Base-by-base conservation (phyloP, 2,113 vertebrate genomes). In the Eulemur macaco region DNA sequence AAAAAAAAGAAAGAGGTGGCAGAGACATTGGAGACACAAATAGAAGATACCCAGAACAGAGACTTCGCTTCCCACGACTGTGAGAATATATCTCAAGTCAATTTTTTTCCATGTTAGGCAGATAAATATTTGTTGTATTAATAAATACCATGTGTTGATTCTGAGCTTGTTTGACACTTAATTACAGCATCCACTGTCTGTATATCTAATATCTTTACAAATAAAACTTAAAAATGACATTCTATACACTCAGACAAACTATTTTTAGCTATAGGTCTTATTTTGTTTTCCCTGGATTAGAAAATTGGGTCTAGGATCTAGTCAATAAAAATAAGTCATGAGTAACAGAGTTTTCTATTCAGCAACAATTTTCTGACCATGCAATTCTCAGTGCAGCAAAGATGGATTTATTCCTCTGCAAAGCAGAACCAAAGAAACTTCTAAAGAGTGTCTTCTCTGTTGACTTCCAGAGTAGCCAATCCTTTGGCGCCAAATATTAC, bases 401-500 rank as follows among this genome's bases (percentile, higher is more conserved):
- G 58, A 81, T 74, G 8, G 23, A 95, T 92, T 94, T 81, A 89
- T 95, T 93, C 91, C 56, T 96, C 77, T 86, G 14, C 17, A 69
- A 86, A 89, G 9, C 8, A 86, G 39, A 76, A 27, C 42, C 54
- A 84, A 83, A 88, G 31, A 77, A 93, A 68, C 13, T 84, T 42
- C 68, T 80, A 68, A 83, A 69, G 12, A 81, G 10, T 64, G 34
- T 90, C 78, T 93, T 97, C 21, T 95, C 31, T 96, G 78, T 92
- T 97, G 54, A 37, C 52, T 93, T 82, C 42, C 71, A 50, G 21
- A 87, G 52, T 76, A 94, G 68, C 54, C 89, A 91, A 93, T 54
- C 42, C 8, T 73, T 85, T 37, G 74, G 68, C 15, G 64, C 25
- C 95, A 95, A 71, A 95, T 74, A 74, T 10, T 77, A 78, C 4